Evolutionary conservation across 2,797 vertebrate species (phyloP).

Genomic region (Pangasius mekongensis): DNA sequence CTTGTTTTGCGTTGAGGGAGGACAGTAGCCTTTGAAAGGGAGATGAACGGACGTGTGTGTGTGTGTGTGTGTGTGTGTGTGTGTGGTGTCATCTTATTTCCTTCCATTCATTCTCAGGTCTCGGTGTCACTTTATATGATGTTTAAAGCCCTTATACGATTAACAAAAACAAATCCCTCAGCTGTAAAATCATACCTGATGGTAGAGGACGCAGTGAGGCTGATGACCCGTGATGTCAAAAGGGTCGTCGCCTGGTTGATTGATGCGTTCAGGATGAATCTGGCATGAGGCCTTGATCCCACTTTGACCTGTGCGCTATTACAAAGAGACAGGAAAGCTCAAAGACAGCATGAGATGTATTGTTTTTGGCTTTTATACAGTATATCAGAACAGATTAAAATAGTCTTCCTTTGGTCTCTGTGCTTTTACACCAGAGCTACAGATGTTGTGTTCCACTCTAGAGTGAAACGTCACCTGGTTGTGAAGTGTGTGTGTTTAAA

Average conservation of each 20-base stretch:
- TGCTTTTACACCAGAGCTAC: not conserved
- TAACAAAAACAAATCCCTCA: conserved; percentile 18
- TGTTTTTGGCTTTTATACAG: not conserved
- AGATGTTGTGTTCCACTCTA: conserved; percentile 22
- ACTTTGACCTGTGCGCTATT: not conserved
- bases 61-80: not conserved
- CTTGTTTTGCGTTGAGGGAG: conserved; percentile 65
- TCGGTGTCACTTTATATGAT: not conserved
- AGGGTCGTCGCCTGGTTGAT: not conserved
- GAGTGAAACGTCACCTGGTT: conserved; percentile 39
- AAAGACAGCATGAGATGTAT: not conserved
- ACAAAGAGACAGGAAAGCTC: conserved; percentile 13
- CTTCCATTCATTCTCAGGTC: conserved; percentile 1
- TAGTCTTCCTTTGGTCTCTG: not conserved
- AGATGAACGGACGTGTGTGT: not conserved
- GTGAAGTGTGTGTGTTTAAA: not conserved
- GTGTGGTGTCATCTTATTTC: conserved; percentile 10
- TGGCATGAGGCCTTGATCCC: conserved; percentile 38
- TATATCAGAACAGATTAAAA: not conserved
- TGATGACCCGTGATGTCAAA: conserved; percentile 47
- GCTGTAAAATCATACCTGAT: conserved; percentile 39
- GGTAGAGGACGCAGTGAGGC: conserved; percentile 41
- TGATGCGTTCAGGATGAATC: conserved; percentile 57
- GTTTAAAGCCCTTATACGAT: not conserved
- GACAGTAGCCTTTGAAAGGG: conserved; percentile 29